Base-by-base conservation (phyloP, 1,140 invertebrate genomes). In the Thaumatotibia leucotreta region DNA sequence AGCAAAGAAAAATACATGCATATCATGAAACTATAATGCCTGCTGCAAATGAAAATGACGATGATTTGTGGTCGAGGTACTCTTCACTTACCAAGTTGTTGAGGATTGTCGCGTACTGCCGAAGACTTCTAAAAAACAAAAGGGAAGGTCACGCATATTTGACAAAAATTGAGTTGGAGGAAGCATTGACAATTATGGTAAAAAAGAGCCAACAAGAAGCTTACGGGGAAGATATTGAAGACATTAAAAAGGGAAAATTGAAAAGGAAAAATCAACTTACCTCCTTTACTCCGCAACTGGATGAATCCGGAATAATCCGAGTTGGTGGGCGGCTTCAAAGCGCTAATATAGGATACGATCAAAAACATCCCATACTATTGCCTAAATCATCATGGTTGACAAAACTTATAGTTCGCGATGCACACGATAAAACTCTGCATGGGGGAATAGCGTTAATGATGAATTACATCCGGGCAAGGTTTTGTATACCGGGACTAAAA, bases 281-380 rank as follows among this genome's bases (percentile, higher is more conserved):
- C 52, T 31, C 52, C 1, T 22, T 58, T 31, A 58, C n/a, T 17
- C 39, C 39, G 14, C 11, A 49, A 6, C 14, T 58, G 1, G 23
- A 58, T 31, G 22, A 27, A 2, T 11, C 14, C 14, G 52, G 22
- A 9, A 31, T 49, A 14, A n/a, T 49, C 20, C n/a, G 39, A 3
- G 39, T 49, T n/a, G 39, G 39, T 20, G 39, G 39, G 20, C 39
- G 39, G 24, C 50, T 54, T 14, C 3, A 49, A 10, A 14, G 9
- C 10, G n/a, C 2, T n/a, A 22, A 58, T n/a, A 49, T 49, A 14
- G 14, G 17, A 4, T 49, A 9, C 14, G 2, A 50, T 68, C 32
- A 35, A 63, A 72, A 65, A 68, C 63, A 58, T 65, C 64, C 45
- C 24, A 65, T 32, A 33, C 14, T 32, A 14, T 58, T 72, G 32